phyloP scores from a whole-genome alignment of 2,888 invertebrate genomes.

The Lasioglossum lativentre region DNA sequence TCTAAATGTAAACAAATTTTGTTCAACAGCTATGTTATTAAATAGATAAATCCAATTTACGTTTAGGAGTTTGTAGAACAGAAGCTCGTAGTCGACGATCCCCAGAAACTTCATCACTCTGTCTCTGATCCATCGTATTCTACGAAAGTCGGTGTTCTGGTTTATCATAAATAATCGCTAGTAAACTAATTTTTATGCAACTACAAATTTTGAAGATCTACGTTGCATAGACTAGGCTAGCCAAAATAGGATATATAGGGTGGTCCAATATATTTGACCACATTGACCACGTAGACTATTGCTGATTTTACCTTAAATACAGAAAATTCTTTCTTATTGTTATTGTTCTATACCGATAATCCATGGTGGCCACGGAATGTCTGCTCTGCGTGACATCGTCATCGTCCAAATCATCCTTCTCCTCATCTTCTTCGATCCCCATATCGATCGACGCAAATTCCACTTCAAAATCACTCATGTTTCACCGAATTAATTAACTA shows the following conservation, averaged over 20 bases:
- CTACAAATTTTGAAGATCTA: not conserved
- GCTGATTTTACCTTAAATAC: no score
- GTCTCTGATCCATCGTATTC: slow-evolving; percentile 90
- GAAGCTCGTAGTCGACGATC: slow-evolving; percentile 75
- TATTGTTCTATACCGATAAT: slow-evolving; percentile 55
- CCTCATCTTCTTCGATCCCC: slow-evolving; percentile 23
- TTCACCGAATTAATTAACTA: not conserved
- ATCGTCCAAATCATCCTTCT: not conserved
- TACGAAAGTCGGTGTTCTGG: slow-evolving; percentile 61
- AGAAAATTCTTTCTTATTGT: no score
- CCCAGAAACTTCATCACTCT: slow-evolving; percentile 87
- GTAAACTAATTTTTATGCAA: not conserved
- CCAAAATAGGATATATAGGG: not conserved
- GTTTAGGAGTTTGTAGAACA: slow-evolving; percentile 79
- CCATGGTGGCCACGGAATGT: slow-evolving; percentile 35
- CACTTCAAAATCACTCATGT: slow-evolving; percentile 18
- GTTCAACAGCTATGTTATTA: not conserved
- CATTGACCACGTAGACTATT: not conserved
- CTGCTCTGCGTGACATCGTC: not conserved
- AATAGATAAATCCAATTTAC: slow-evolving; percentile 70
- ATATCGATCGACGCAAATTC: not conserved
- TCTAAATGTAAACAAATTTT: not conserved
- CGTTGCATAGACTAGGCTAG: not conserved
- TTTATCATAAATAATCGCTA: not conserved
- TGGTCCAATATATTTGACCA: no score